phyloP scores from a whole-genome alignment of 2,888 invertebrate genomes.

The Tineola bisselliella region DNA sequence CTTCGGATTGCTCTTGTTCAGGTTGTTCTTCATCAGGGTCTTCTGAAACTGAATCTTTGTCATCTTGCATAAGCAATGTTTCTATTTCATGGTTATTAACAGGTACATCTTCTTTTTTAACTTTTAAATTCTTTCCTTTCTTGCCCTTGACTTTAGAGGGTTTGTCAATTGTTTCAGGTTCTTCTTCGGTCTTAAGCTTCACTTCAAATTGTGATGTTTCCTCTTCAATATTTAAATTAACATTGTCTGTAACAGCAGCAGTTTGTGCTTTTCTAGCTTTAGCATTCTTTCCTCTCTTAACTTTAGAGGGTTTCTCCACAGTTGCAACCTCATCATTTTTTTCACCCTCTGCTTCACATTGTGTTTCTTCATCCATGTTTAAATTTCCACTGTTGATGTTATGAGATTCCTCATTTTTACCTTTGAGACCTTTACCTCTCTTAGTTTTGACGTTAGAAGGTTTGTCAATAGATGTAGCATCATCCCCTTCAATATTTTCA shows the following conservation, averaged over 20 bases:
- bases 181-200: no score
- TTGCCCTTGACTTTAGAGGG: no score
- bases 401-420: neutral
- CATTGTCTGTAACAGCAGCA: no score
- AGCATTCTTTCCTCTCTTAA: conserved; percentile 24
- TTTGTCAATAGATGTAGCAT: neutral
- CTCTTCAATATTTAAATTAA: no score
- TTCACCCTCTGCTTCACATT: neutral
- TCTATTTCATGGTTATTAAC: neutral
- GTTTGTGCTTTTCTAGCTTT: conserved; percentile 27
- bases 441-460: neutral
- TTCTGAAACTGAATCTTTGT: conserved; percentile 22
- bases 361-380: neutral
- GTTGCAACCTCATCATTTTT: neutral
- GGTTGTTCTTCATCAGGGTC: conserved; percentile 25
- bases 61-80: neutral
- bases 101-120: neutral
- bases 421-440: neutral
- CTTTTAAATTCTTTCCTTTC: no score
- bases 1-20: neutral
- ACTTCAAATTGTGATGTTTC: no score
- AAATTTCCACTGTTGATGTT: neutral
- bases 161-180: no score
- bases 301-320: neutral
- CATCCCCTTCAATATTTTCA: neutral